Percentiles rank a stretch among this genome's conserved stretches.
phyloP scores from a whole-genome alignment of 2,888 invertebrate species.

The Eulithis testata region DNA sequence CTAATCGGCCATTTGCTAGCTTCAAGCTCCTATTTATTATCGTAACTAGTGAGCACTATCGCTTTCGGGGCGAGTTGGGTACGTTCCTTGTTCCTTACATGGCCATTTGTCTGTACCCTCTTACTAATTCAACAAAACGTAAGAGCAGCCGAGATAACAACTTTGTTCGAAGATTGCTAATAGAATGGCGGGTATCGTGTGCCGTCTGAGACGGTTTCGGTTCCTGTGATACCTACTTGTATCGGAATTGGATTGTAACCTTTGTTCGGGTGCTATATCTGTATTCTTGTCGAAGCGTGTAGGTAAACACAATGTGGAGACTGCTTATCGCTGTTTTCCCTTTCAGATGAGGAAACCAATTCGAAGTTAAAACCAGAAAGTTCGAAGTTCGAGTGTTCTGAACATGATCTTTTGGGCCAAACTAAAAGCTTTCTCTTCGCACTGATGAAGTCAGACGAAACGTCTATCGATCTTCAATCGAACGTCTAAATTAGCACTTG shows the following conservation, averaged over 20 bases:
- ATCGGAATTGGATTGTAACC: slow-evolving; percentile 44
- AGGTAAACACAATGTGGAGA: slow-evolving; percentile 29
- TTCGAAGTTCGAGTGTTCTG: background rate
- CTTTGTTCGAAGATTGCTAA: slow-evolving; percentile 62
- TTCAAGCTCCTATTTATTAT: slow-evolving; percentile 77
- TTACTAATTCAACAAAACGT: slow-evolving; percentile 78
- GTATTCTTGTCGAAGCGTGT: slow-evolving; percentile 20
- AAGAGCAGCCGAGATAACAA: slow-evolving; percentile 68
- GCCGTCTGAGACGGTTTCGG: slow-evolving; percentile 38
- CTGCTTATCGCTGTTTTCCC: slow-evolving; percentile 26
- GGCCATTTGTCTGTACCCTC: slow-evolving; percentile 73
- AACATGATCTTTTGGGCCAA: background rate
- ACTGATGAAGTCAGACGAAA: background rate
- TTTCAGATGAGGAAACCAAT: slow-evolving; percentile 13
- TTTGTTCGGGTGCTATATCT: slow-evolving; percentile 33
- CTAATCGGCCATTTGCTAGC: slow-evolving; percentile 76
- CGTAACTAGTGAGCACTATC: slow-evolving; percentile 78
- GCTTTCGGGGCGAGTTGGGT: slow-evolving; percentile 67
- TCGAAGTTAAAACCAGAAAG: slow-evolving; percentile 2
- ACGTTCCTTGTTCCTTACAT: slow-evolving; percentile 69
- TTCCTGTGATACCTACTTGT: slow-evolving; percentile 40
- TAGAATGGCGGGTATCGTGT: slow-evolving; percentile 51
- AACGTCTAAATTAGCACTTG: slow-evolving; percentile 17
- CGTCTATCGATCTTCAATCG: slow-evolving; percentile 4
- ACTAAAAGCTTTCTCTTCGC: background rate